These are phyloP conservation scores for Chloropsis hardwickii DNA, from an alignment of 2,113 vertebrate genomes.

Conservation along the genomic window DNA sequence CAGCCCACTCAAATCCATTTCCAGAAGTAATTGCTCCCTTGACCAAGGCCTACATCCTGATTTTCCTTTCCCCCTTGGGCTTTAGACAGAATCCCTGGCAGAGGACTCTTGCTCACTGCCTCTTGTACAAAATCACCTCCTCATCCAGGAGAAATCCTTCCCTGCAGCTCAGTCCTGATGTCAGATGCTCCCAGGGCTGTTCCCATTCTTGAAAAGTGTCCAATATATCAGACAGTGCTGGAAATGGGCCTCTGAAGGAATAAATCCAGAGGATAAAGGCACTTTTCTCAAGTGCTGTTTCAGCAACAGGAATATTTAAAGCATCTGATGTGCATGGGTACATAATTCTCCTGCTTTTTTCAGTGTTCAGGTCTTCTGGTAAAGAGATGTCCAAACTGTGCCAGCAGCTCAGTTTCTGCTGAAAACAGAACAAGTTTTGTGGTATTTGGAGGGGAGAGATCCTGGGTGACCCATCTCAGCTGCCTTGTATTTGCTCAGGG, in stretches of 20 bases:
- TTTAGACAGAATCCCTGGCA: constrained; percentile 23
- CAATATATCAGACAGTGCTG: not conserved
- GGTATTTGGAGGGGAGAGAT: not conserved
- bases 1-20: constrained; percentile 49
- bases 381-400: not conserved
- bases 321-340: not conserved
- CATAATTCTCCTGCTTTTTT: not conserved
- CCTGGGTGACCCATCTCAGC: not conserved
- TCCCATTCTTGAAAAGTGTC: not conserved
- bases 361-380: not conserved
- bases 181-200: not conserved
- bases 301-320: not conserved
- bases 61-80: not conserved
- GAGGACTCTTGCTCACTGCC: not conserved
- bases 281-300: not conserved
- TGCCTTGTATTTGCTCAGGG: not conserved
- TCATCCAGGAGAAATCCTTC: constrained; percentile 17
- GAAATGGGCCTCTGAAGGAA: not conserved
- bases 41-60: constrained; percentile 28
- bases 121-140: constrained; percentile 39
- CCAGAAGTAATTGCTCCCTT: constrained; percentile 23
- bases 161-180: not conserved
- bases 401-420: not conserved
- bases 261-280: not conserved
- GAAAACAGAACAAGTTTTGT: not conserved